These are phyloP conservation scores for Lucilia cuprina DNA, from an alignment of 1,140 invertebrate species.

Conservation along the genomic window DNA sequence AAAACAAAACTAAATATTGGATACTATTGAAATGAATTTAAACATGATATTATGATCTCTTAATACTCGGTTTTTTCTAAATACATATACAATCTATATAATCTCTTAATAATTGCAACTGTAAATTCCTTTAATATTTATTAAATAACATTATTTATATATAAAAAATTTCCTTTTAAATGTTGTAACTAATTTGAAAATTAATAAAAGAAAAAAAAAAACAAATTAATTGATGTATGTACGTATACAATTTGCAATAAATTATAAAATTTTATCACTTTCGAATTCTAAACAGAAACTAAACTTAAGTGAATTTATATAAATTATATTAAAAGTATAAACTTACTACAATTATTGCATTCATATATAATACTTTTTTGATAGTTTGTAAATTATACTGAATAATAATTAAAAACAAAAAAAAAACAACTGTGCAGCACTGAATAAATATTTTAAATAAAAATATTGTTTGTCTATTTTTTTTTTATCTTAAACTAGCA, in stretches of 20 bases:
- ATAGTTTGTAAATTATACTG: constrained; percentile 13
- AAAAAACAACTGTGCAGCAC: constrained; percentile 36
- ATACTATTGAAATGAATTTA: no score
- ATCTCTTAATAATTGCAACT: no score
- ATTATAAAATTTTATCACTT: not conserved
- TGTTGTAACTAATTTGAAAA: not conserved
- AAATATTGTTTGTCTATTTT: not conserved
- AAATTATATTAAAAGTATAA: not conserved
- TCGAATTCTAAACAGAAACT: not conserved
- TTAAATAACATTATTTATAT: not conserved
- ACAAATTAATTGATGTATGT: not conserved
- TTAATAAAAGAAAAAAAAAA: not conserved
- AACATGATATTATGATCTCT: no score
- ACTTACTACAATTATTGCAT: not conserved
- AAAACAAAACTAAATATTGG: no score
- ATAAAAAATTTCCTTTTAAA: not conserved
- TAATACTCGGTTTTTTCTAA: no score
- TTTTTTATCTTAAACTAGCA: no score
- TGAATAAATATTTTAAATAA: constrained; percentile 38
- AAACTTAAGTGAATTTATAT: not conserved
- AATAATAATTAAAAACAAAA: not conserved
- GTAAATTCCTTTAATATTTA: no score
- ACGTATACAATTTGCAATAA: not conserved
- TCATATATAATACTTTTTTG: constrained; percentile 17
- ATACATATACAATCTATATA: no score